Percentiles rank a stretch among this genome's conserved stretches.
Conservation (phyloP, 2,113 vertebrate species). For the Clarias macrocephalus region DNA sequence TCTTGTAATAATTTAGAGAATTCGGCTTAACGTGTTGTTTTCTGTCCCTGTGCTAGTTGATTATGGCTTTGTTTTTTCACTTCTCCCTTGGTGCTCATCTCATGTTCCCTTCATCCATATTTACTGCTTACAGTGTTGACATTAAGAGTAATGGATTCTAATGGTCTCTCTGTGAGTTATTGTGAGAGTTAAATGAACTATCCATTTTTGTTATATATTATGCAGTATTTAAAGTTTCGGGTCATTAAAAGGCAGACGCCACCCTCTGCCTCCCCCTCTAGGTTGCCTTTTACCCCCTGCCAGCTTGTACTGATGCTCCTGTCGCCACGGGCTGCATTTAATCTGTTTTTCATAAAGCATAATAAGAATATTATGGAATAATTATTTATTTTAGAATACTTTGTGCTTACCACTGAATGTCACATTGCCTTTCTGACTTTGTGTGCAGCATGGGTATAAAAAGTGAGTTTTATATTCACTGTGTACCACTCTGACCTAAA, state of each 20-base stretch:
- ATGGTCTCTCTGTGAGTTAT: slow-evolving; percentile 95
- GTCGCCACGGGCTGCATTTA: slow-evolving; percentile 84
- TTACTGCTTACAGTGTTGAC: slow-evolving; percentile 93
- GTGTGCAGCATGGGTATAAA: neutral
- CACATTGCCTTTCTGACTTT: slow-evolving; percentile 57
- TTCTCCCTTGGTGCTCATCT: slow-evolving; percentile 58
- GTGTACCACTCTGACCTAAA: slow-evolving; percentile 4
- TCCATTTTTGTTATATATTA: slow-evolving; percentile 99
- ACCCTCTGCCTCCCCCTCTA: slow-evolving; percentile 84
- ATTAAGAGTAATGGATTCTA: slow-evolving; percentile 96
- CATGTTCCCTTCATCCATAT: slow-evolving; percentile 75
- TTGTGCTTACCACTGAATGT: slow-evolving; percentile 52
- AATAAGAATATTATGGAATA: slow-evolving; percentile 71
- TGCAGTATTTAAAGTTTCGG: slow-evolving; percentile 99
- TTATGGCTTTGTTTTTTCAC: slow-evolving; percentile 64
- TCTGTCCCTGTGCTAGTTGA: slow-evolving; percentile 57
- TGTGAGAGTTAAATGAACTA: slow-evolving; percentile 95
- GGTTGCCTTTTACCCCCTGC: slow-evolving; percentile 87
- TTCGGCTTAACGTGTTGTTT: slow-evolving; percentile 48
- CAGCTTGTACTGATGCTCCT: slow-evolving; percentile 80
- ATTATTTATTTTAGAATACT: slow-evolving; percentile 69
- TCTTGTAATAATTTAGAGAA: slow-evolving; percentile 32
- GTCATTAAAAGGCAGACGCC: slow-evolving; percentile 98
- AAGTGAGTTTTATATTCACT: neutral
- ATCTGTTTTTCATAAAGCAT: slow-evolving; percentile 76